Evolutionary conservation across 2,797 vertebrate genomes (phyloP).

Genomic region (Trematomus bernacchii): DNA sequence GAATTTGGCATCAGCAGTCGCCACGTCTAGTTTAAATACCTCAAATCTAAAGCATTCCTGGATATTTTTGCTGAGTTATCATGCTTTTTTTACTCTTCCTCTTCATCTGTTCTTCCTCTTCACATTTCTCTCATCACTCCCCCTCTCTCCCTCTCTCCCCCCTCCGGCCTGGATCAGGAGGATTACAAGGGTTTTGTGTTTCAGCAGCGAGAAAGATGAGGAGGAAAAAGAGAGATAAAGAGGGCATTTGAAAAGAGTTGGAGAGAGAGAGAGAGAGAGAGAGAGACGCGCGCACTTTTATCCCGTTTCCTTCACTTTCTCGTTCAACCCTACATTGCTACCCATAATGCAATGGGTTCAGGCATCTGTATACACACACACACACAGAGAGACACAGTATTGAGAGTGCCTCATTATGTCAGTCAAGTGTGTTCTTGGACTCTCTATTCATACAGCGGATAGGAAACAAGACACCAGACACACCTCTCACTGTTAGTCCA

Average conservation of each 20-base stretch:
- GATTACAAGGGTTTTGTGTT: constrained; percentile 82
- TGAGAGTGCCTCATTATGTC: constrained; percentile 55
- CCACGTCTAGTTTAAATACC: no score
- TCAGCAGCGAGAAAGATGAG: constrained; percentile 68
- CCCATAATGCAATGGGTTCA: constrained; percentile 31
- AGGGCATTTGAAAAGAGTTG: constrained; percentile 49
- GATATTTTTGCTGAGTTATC: constrained; percentile 13
- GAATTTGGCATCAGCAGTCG: no score
- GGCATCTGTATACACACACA: constrained; percentile 27
- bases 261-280: constrained; percentile 34
- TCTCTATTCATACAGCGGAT: constrained; percentile 61
- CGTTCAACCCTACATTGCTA: constrained; percentile 17
- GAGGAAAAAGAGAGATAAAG: constrained; percentile 70
- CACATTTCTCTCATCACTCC: neutral
- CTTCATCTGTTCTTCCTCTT: neutral
- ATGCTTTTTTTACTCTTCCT: neutral
- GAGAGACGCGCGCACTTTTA: constrained; percentile 51
- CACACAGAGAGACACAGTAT: constrained; percentile 13
- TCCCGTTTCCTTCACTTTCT: constrained; percentile 36
- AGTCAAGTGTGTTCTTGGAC: constrained; percentile 65
- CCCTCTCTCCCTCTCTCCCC: constrained; percentile 7
- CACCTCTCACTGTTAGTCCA: constrained; percentile 67
- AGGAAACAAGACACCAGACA: constrained; percentile 75
- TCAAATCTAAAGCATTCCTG: neutral
- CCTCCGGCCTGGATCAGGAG: constrained; percentile 63